phyloP scores from a whole-genome alignment of 2,797 vertebrate genomes.

The Eospalax fontanierii region DNA sequence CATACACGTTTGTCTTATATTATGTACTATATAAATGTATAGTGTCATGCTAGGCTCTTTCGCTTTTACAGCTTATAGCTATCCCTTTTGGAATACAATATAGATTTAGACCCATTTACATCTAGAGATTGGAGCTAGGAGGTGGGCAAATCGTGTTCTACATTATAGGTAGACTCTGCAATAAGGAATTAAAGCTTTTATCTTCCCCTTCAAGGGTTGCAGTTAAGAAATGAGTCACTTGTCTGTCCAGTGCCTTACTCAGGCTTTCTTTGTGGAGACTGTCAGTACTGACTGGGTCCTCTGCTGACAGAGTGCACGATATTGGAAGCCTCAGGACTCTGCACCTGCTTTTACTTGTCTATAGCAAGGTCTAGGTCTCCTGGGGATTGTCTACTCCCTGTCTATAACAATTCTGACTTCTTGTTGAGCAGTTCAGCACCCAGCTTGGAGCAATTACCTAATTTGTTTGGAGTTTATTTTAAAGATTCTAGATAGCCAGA shows the following conservation, averaged over 20 bases:
- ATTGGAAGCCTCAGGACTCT: neutral
- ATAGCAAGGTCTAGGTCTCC: neutral
- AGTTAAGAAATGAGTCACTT: neutral
- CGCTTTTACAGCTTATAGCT: neutral
- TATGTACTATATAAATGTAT: neutral
- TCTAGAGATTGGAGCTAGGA: neutral
- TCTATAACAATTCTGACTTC: neutral
- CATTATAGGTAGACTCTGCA: neutral
- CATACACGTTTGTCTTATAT: slow-evolving; percentile 14
- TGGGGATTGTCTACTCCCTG: neutral
- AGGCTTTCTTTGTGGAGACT: neutral
- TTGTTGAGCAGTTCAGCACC: neutral
- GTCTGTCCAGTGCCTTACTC: neutral
- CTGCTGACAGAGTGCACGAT: neutral
- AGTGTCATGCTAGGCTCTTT: neutral
- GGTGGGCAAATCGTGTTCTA: neutral
- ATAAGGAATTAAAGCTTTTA: slow-evolving; percentile 1
- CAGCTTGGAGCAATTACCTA: neutral
- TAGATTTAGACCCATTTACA: neutral
- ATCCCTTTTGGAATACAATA: neutral
- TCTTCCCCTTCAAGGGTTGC: neutral
- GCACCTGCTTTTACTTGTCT: neutral
- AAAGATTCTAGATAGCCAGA: neutral
- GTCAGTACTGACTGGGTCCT: neutral
- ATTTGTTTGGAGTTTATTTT: slow-evolving; percentile 22